phyloP scores from a whole-genome alignment of 2,113 vertebrate genomes.

The Glaucidium brasilianum region DNA sequence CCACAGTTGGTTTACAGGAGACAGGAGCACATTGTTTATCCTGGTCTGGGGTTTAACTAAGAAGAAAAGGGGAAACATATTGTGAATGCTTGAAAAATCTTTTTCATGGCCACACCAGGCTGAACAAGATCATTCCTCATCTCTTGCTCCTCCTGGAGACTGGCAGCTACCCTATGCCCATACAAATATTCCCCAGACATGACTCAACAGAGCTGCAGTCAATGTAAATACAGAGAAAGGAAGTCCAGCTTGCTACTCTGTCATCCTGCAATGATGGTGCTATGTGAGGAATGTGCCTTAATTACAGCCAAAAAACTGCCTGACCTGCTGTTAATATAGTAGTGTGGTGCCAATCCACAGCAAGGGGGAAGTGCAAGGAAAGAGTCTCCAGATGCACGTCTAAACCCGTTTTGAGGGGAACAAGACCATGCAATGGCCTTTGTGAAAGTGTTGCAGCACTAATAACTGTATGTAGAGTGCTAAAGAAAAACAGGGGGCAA shows the following conservation, averaged over 20 bases:
- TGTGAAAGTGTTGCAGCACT: background rate
- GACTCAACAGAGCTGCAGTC: constrained; percentile 23
- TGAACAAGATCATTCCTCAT: background rate
- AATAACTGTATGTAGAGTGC: background rate
- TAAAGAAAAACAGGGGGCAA: background rate
- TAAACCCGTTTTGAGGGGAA: background rate
- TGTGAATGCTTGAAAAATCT: background rate
- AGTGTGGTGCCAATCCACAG: background rate
- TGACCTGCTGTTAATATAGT: background rate
- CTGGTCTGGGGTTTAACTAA: background rate
- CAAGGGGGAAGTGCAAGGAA: background rate
- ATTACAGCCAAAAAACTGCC: background rate
- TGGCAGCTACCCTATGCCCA: background rate
- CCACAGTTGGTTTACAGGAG: background rate
- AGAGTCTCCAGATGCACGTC: background rate
- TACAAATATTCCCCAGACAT: constrained; percentile 16
- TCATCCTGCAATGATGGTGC: background rate
- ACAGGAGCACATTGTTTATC: background rate
- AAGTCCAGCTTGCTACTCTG: background rate
- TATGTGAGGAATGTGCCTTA: background rate
- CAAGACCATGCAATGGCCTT: background rate
- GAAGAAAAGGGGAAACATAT: background rate
- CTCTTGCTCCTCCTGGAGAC: background rate
- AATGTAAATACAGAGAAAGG: constrained; percentile 1
- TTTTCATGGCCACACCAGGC: background rate